Evolutionary conservation across 2,888 invertebrate species (phyloP).

Genomic region (Diarsia dahlii): DNA sequence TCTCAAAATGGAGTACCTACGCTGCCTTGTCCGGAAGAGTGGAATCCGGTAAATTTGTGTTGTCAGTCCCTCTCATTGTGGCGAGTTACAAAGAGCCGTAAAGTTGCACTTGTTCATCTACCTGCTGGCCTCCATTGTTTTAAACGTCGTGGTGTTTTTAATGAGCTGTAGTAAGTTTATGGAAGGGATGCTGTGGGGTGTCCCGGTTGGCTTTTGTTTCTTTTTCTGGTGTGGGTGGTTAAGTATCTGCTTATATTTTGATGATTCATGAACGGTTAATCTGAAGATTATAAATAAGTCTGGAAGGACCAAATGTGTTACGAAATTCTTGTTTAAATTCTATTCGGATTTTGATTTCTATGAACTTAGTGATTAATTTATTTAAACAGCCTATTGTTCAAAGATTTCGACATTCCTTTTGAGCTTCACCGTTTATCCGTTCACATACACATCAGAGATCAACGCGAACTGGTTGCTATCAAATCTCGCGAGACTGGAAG

Average conservation of each 20-base stretch:
- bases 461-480: constrained; percentile 36
- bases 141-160: constrained; percentile 54
- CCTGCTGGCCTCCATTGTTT: constrained; percentile 66
- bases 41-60: constrained; percentile 70
- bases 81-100: constrained; percentile 74
- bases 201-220: constrained; percentile 7
- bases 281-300: not conserved
- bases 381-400: constrained; percentile 56
- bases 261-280: constrained; percentile 2
- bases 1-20: constrained; percentile 65
- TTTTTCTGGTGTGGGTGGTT: not conserved
- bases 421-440: constrained; percentile 29
- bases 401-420: constrained; percentile 36
- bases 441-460: constrained; percentile 37
- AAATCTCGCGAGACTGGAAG: constrained; percentile 36
- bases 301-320: constrained; percentile 16
- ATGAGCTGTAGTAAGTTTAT: constrained; percentile 39
- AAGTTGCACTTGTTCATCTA: constrained; percentile 74
- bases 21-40: constrained; percentile 68
- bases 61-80: constrained; percentile 74
- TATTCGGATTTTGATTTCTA: constrained; percentile 27
- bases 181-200: constrained; percentile 23
- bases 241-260: not conserved
- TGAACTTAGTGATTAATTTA: constrained; percentile 49
- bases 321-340: constrained; percentile 13